A percentile compares a stretch with the other conserved stretches of the same genome.
Conservation (phyloP, 2,113 vertebrate species). For the Poicephalus meyeri region DNA sequence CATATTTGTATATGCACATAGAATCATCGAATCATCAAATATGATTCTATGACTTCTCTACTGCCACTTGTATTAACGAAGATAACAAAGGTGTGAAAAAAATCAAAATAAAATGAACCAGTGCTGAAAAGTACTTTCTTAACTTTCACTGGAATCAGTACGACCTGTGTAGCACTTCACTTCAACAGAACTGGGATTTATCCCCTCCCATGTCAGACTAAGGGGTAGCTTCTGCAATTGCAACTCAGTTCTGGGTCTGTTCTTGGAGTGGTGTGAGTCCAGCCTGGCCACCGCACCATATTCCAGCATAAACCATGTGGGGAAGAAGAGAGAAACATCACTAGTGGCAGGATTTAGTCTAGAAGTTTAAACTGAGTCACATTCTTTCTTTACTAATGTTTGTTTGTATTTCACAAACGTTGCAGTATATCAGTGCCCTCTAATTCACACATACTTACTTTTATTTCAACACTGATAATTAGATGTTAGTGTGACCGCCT, state of each 20-base stretch:
- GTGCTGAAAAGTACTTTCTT: neutral
- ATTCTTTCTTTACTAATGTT: neutral
- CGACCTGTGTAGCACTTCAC: neutral
- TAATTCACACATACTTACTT: neutral
- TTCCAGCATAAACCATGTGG: neutral
- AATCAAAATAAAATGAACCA: neutral
- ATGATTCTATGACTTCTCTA: neutral
- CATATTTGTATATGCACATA: neutral
- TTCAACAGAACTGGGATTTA: neutral
- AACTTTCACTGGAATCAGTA: neutral
- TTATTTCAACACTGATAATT: neutral
- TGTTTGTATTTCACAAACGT: neutral
- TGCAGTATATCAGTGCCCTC: neutral
- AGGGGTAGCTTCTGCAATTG: neutral
- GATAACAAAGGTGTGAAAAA: neutral
- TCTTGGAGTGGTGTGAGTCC: neutral
- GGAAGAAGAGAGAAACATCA: rapidly evolving
- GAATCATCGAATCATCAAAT: neutral
- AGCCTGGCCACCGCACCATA: neutral
- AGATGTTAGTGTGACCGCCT: neutral
- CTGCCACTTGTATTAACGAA: neutral
- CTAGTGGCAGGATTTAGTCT: neutral
- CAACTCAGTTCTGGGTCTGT: neutral
- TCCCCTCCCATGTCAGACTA: neutral
- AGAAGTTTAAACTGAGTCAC: neutral